These are phyloP conservation scores for Grus americana DNA, from an alignment of 2,113 vertebrate species.

Conservation along the genomic window DNA sequence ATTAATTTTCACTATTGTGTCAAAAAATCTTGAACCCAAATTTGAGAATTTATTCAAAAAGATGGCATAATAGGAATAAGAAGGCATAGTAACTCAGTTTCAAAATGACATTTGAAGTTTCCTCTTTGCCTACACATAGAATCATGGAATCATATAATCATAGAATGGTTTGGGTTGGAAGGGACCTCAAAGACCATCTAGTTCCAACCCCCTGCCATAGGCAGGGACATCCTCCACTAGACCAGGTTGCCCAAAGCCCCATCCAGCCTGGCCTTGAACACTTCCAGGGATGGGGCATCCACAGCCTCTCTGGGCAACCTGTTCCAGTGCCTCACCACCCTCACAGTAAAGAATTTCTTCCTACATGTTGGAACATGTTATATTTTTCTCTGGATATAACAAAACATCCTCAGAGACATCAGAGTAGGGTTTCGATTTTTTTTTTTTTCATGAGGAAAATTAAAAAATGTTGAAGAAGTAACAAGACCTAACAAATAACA, in stretches of 20 bases:
- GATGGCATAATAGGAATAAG: neutral
- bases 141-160: no score
- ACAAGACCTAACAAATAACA: neutral
- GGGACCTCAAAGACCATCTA: no score
- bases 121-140: neutral
- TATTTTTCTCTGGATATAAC: neutral
- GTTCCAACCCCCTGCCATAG: no score
- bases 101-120: neutral
- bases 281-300: no score
- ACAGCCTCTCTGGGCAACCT: no score
- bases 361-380: neutral
- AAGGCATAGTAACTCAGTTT: neutral
- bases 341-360: no score
- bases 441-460: neutral
- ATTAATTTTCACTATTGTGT: neutral
- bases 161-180: no score
- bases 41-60: neutral
- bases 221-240: no score
- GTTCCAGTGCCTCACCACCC: no score
- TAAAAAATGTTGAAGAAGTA: neutral
- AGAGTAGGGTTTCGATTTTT: neutral
- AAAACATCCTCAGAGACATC: neutral
- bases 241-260: no score
- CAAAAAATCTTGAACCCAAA: neutral
- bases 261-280: no score